These are phyloP conservation scores for Heliconius melpomene DNA, from an alignment of 1,140 invertebrate genomes.

Conservation along the genomic window DNA sequence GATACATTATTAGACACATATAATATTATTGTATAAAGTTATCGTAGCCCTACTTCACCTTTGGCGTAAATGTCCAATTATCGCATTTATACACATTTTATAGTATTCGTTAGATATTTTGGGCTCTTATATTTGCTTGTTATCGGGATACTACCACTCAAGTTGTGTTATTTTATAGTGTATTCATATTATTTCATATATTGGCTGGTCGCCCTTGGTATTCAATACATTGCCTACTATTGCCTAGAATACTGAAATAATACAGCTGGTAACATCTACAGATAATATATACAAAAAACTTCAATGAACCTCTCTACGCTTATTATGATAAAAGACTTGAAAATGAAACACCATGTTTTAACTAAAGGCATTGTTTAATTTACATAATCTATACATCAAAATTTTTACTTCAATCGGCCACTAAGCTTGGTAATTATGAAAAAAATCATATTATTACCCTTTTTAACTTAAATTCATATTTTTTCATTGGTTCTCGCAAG, in stretches of 20 bases:
- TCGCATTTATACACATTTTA: not conserved
- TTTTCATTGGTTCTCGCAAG: not conserved
- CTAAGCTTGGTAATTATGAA: not conserved
- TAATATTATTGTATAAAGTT: too few relatives aligned
- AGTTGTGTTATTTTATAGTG: not conserved
- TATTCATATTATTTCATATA: too few relatives aligned
- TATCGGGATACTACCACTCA: not conserved
- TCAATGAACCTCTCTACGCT: too few relatives aligned
- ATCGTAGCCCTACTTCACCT: too few relatives aligned
- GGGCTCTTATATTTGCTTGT: not conserved
- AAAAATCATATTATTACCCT: not conserved
- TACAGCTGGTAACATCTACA: too few relatives aligned
- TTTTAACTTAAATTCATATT: not conserved
- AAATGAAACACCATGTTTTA: not conserved
- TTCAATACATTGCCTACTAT: too few relatives aligned
- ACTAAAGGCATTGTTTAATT: constrained; percentile 1
- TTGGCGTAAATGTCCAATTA: not conserved
- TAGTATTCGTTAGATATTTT: not conserved
- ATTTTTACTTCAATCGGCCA: not conserved
- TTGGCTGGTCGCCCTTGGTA: too few relatives aligned
- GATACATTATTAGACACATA: too few relatives aligned
- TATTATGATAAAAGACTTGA: not conserved
- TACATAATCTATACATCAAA: not conserved
- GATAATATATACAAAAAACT: too few relatives aligned
- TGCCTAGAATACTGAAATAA: too few relatives aligned